These are phyloP conservation scores for Acanthornis magna DNA, from an alignment of 2,797 vertebrate genomes.

Conservation along the genomic window DNA sequence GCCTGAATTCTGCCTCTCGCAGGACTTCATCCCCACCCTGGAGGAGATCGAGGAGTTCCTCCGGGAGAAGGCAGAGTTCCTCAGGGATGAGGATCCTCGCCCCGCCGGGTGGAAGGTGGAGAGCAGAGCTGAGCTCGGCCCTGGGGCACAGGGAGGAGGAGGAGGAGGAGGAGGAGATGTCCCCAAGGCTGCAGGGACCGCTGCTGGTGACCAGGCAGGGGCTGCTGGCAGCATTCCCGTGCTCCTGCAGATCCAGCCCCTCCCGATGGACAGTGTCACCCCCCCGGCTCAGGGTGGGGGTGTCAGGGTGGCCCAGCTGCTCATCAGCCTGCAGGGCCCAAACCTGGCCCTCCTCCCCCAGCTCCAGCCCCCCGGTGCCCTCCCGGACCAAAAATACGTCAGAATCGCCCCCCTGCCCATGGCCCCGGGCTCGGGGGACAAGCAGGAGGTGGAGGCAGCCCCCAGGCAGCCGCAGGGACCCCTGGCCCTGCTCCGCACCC, in stretches of 20 bases:
- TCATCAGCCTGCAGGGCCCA: conserved; percentile 60
- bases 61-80: conserved; percentile 79
- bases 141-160: background rate
- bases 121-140: background rate
- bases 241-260: conserved; percentile 58
- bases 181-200: background rate
- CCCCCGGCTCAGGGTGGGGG: background rate
- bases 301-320: conserved; percentile 42
- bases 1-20: conserved; percentile 79
- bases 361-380: background rate
- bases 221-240: conserved; percentile 2
- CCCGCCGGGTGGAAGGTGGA: background rate
- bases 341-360: conserved; percentile 35
- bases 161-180: background rate
- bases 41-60: conserved; percentile 92
- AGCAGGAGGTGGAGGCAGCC: background rate
- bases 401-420: conserved; percentile 56
- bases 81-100: background rate
- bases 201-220: background rate
- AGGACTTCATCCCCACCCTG: conserved; percentile 83
- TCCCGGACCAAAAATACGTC: conserved; percentile 55
- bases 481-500: background rate
- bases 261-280: background rate
- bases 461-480: background rate
- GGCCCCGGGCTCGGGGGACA: background rate